These are phyloP conservation scores for Fregata magnificens DNA, from an alignment of 2,113 vertebrate species.

Conservation along the genomic window DNA sequence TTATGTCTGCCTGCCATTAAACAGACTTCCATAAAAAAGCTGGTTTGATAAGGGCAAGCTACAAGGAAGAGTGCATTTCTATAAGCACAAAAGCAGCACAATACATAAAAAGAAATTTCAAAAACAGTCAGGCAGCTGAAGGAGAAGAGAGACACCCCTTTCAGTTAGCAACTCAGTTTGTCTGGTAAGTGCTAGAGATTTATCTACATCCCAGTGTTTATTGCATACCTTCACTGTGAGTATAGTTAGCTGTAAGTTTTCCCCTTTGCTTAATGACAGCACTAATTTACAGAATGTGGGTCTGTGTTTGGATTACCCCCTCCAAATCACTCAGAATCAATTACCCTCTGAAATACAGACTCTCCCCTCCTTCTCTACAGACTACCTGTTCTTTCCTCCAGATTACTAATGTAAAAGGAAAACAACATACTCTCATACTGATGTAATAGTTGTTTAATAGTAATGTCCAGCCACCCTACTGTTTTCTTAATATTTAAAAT, in stretches of 20 bases:
- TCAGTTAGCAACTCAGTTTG: neutral
- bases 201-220: neutral
- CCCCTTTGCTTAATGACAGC: neutral
- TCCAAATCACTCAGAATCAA: neutral
- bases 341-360: constrained; percentile 14
- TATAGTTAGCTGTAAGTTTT: neutral
- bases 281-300: neutral
- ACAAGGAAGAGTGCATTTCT: constrained; percentile 3
- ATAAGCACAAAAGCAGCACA: neutral
- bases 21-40: neutral
- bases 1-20: constrained; percentile 48
- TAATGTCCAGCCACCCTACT: neutral
- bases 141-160: neutral
- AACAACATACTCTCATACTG: neutral
- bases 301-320: constrained; percentile 16
- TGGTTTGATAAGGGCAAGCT: constrained; percentile 24
- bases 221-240: neutral
- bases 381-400: neutral
- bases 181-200: neutral
- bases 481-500: neutral
- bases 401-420: neutral
- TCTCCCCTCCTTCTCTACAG: neutral
- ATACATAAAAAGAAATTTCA: neutral
- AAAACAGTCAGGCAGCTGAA: neutral
- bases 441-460: neutral